phyloP scores from a whole-genome alignment of 2,888 invertebrate genomes.

The Boloria euphrosyne region DNA sequence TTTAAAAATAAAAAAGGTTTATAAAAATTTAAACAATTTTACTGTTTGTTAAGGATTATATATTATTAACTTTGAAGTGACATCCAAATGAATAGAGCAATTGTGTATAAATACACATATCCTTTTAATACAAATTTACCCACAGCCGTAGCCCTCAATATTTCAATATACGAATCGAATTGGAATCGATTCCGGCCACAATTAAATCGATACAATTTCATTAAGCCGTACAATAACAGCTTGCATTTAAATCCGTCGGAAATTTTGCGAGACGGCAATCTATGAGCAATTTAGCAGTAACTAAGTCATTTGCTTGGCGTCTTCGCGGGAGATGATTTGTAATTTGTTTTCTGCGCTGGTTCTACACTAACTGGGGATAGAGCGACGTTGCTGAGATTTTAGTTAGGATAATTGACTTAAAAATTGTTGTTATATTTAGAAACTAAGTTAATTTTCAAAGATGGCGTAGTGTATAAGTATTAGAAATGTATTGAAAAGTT shows the following conservation, averaged over 20 bases:
- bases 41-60: neutral
- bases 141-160: slow-evolving; percentile 25
- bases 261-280: slow-evolving; percentile 73
- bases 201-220: slow-evolving; percentile 67
- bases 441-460: too few species aligned
- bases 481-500: too few species aligned
- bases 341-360: slow-evolving; percentile 76
- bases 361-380: neutral
- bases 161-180: slow-evolving; percentile 44
- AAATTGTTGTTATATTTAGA: neutral
- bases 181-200: slow-evolving; percentile 47
- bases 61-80: neutral
- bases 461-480: too few species aligned
- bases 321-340: slow-evolving; percentile 77
- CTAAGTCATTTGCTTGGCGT: slow-evolving; percentile 76
- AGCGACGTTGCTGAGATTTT: slow-evolving; percentile 43
- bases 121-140: neutral
- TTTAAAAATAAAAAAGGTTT: too few species aligned
- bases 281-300: slow-evolving; percentile 76
- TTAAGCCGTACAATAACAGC: slow-evolving; percentile 62
- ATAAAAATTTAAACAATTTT: neutral
- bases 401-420: neutral
- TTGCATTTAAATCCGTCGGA: slow-evolving; percentile 71
- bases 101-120: neutral
- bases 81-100: neutral